A percentile compares a stretch with the other conserved stretches of the same genome.
Conservation (phyloP, 2,888 invertebrate species). For the Gnatocerus cornutus region DNA sequence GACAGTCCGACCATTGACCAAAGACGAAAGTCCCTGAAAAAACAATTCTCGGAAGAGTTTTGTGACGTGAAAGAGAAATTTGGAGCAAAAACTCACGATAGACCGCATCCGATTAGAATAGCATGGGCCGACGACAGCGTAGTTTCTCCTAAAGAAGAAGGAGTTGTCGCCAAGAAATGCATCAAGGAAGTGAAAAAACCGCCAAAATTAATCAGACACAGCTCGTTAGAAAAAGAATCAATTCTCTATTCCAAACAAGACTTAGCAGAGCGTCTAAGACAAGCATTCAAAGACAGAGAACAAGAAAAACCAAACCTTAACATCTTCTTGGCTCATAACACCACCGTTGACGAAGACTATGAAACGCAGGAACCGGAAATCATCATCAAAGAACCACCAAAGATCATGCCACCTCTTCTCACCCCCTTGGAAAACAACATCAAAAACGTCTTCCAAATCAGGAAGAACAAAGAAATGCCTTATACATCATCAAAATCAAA, state of each 20-base stretch:
- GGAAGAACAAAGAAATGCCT: constrained; percentile 41
- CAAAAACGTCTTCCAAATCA: constrained; percentile 55
- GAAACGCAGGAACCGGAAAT: constrained; percentile 12
- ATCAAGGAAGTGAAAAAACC: constrained; percentile 59
- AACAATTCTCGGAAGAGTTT: constrained; percentile 65
- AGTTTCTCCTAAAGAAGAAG: constrained; percentile 55
- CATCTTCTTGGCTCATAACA: constrained; percentile 75
- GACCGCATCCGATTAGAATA: constrained; percentile 56
- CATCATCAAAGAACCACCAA: constrained; percentile 48
- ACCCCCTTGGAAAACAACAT: constrained; percentile 45
- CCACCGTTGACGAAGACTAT: constrained; percentile 54
- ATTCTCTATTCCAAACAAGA: constrained; percentile 70
- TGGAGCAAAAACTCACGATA: constrained; percentile 23
- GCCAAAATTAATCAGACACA: constrained; percentile 60
- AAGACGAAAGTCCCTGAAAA: constrained; percentile 61
- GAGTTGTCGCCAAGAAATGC: constrained; percentile 66
- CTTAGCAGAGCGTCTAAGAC: constrained; percentile 66
- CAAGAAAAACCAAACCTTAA: constrained; percentile 74
- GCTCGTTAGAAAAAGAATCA: constrained; percentile 64
- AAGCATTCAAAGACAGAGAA: constrained; percentile 48
- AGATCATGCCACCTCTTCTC: constrained; percentile 57
- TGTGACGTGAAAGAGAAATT: constrained; percentile 21
- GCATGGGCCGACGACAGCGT: constrained; percentile 58
- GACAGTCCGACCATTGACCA: constrained; percentile 58
- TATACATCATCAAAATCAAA: constrained; percentile 48